A percentile compares a stretch with the other conserved stretches of the same genome.
These are phyloP conservation scores for Drosophila nikananu DNA, from an alignment of 1,140 invertebrate genomes.

Conservation along the genomic window DNA sequence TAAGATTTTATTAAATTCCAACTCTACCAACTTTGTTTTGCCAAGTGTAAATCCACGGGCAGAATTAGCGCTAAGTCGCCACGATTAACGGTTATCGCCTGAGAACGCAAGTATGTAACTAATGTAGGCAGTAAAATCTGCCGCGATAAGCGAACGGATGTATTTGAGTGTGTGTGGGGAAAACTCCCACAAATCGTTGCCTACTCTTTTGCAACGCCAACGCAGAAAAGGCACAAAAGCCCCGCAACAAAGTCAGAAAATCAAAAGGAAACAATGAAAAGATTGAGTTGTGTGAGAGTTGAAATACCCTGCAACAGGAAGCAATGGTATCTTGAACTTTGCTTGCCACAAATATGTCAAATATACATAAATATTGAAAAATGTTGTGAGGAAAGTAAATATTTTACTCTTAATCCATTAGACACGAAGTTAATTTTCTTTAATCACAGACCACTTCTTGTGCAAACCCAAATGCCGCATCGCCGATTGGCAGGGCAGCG, in stretches of 20 bases:
- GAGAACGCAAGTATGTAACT: constrained; percentile 31
- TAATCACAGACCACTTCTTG: neutral
- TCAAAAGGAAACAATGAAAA: constrained; percentile 16
- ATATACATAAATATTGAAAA: neutral
- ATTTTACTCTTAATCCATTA: neutral
- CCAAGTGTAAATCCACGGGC: neutral
- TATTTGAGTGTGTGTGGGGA: neutral
- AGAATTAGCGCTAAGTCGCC: constrained; percentile 33
- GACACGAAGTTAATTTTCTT: no score
- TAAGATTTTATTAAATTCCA: neutral
- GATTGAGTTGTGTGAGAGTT: neutral
- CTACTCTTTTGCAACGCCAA: constrained; percentile 47
- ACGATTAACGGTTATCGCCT: constrained; percentile 42
- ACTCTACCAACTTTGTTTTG: neutral
- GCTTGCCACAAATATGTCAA: neutral
- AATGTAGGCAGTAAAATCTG: constrained; percentile 28
- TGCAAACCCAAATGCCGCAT: neutral
- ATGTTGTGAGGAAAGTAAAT: neutral
- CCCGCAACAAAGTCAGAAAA: constrained; percentile 6
- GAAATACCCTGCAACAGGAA: constrained; percentile 5
- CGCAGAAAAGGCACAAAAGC: constrained; percentile 14
- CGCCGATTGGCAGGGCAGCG: constrained; percentile 35
- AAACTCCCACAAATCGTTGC: constrained; percentile 43
- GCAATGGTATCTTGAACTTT: neutral
- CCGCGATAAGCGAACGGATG: constrained; percentile 19